These are phyloP conservation scores for Corbicula japonica DNA, from an alignment of 2,888 invertebrate genomes.

Conservation along the genomic window DNA sequence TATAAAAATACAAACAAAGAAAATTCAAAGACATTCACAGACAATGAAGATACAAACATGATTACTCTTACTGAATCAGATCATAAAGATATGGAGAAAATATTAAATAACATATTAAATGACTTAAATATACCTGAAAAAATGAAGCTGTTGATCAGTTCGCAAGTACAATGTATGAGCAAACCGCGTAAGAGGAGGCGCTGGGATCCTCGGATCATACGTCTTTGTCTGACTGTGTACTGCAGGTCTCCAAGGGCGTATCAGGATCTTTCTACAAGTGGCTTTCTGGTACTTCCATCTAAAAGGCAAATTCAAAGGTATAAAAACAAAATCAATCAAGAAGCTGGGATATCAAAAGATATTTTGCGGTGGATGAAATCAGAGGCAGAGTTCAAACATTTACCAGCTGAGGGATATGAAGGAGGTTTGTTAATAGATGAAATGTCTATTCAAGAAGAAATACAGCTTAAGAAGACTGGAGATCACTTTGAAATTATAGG, in stretches of 20 bases:
- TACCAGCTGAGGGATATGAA: neutral
- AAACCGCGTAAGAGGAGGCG: neutral
- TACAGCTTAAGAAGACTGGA: slow-evolving; percentile 23
- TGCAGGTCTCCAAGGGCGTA: slow-evolving; percentile 12
- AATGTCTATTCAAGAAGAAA: slow-evolving; percentile 48
- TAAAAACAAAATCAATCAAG: slow-evolving; percentile 12
- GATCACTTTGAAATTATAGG: slow-evolving; percentile 16
- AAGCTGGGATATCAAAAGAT: neutral
- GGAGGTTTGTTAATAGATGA: slow-evolving; percentile 50
- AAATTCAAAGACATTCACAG: neutral
- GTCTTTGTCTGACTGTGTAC: slow-evolving; percentile 15
- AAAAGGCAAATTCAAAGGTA: slow-evolving; percentile 21
- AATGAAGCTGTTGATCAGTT: slow-evolving; percentile 4
- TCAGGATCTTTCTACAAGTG: slow-evolving; percentile 6
- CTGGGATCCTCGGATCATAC: slow-evolving; percentile 18
- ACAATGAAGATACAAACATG: neutral
- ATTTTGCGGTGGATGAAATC: slow-evolving; percentile 11
- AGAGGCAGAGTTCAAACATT: neutral
- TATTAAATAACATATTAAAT: slow-evolving; percentile 15
- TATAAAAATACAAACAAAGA: neutral
- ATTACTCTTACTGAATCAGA: slow-evolving; percentile 3
- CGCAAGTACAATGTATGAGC: neutral
- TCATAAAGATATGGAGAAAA: slow-evolving; percentile 9
- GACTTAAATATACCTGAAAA: slow-evolving; percentile 17
- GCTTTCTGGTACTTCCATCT: slow-evolving; percentile 20